These are phyloP conservation scores for Drosophila anomelani DNA, from an alignment of 2,888 invertebrate genomes.

Conservation along the genomic window DNA sequence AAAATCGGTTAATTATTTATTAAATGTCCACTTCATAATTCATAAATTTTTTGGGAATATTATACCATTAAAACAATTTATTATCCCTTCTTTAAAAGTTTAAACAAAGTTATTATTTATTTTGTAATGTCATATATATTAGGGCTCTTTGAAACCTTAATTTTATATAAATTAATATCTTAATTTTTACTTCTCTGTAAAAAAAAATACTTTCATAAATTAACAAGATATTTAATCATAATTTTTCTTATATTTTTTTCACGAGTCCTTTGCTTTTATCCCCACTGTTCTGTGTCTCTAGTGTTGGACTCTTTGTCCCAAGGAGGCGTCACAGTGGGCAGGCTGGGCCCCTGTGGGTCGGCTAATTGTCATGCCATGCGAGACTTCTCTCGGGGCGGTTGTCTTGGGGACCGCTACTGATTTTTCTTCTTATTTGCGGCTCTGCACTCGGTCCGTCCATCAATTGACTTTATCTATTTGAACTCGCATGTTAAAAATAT, in stretches of 20 bases:
- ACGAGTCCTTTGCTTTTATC: background rate
- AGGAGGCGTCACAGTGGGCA: slow-evolving; percentile 72
- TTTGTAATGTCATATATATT: background rate
- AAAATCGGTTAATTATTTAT: background rate
- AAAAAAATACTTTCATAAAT: background rate
- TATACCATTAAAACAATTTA: background rate
- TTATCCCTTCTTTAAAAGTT: background rate
- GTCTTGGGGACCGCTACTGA: slow-evolving; percentile 66
- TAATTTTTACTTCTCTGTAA: background rate
- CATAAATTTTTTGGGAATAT: background rate
- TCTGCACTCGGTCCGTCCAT: slow-evolving; percentile 68
- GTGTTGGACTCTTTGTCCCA: slow-evolving; percentile 62
- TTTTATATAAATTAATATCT: too few relatives aligned
- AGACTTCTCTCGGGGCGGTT: slow-evolving; percentile 57
- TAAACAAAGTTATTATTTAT: background rate
- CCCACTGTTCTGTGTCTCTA: slow-evolving; percentile 26
- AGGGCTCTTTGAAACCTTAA: too few relatives aligned
- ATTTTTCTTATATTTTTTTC: background rate
- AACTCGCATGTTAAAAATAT: slow-evolving; percentile 78
- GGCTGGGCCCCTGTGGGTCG: slow-evolving; percentile 49
- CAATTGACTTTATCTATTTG: slow-evolving; percentile 79
- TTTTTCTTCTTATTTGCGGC: slow-evolving; percentile 71
- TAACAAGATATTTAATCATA: background rate
- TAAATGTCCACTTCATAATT: background rate
- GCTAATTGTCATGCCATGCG: slow-evolving; percentile 78